Evolutionary conservation across 2,888 invertebrate species (phyloP).

Genomic region (Dermolepida albohirtum): DNA sequence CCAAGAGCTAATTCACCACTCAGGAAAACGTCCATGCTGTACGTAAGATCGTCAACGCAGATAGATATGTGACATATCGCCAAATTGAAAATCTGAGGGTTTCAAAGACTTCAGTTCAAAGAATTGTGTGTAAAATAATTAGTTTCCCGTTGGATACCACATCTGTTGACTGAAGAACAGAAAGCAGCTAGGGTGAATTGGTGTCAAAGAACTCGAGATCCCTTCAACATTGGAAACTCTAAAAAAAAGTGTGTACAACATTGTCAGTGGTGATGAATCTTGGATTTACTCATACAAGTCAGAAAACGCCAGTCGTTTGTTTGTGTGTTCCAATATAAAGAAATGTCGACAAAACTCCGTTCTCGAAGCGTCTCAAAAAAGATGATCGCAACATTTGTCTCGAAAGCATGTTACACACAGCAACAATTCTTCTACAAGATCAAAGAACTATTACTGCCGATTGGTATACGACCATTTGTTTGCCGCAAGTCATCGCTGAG

Average conservation of each 20-base stretch:
- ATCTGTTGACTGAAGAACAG: too few species aligned
- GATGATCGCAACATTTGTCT: slow-evolving; percentile 43
- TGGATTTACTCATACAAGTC: slow-evolving; percentile 4
- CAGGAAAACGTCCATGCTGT: too few species aligned
- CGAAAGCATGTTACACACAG: slow-evolving; percentile 47
- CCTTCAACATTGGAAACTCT: slow-evolving; percentile 14
- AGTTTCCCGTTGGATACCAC: slow-evolving; percentile 14
- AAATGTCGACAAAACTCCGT: slow-evolving; percentile 49
- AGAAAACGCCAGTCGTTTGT: slow-evolving; percentile 42
- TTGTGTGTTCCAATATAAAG: slow-evolving; percentile 40
- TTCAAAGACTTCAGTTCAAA: too few species aligned
- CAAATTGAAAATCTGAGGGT: too few species aligned
- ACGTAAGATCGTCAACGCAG: too few species aligned
- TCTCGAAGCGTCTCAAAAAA: not conserved
- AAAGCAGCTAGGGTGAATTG: too few species aligned
- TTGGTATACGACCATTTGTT: slow-evolving; percentile 48
- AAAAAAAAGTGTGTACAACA: slow-evolving; percentile 19
- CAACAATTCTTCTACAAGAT: slow-evolving; percentile 37
- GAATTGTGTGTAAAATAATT: not conserved
- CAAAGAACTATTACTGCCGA: slow-evolving; percentile 34
- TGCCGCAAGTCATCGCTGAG: slow-evolving; percentile 29
- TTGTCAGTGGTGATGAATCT: too few species aligned
- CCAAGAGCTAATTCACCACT: too few species aligned
- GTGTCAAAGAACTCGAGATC: not conserved
- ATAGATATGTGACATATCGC: too few species aligned